Percentiles rank a stretch among this genome's conserved stretches.
phyloP scores from a whole-genome alignment of 2,888 invertebrate genomes.

The Caradrina clavipalpis region DNA sequence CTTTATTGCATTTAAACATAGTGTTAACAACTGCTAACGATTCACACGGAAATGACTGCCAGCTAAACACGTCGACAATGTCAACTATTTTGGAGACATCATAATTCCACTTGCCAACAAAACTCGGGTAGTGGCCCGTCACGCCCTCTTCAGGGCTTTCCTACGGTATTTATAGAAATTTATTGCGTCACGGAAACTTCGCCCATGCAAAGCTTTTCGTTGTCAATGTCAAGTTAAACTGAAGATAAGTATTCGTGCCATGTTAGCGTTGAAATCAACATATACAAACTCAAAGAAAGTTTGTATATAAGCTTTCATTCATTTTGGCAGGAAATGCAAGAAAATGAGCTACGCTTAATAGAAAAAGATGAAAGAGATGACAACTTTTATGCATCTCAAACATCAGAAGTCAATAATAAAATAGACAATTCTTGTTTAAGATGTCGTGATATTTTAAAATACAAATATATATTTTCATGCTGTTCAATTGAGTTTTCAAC shows the following conservation, averaged over 20 bases:
- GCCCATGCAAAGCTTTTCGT: slow-evolving; percentile 26
- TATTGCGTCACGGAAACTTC: slow-evolving; percentile 54
- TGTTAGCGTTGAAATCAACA: slow-evolving; percentile 15
- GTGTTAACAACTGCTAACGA: slow-evolving; percentile 48
- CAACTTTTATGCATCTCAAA: slow-evolving; percentile 1
- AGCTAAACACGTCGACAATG: slow-evolving; percentile 82
- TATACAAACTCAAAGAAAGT: background rate
- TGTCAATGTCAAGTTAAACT: slow-evolving; percentile 43
- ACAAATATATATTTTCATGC: slow-evolving; percentile 8
- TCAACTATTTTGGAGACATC: slow-evolving; percentile 82
- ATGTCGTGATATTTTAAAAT: slow-evolving; percentile 3
- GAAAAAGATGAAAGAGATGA: slow-evolving; percentile 10
- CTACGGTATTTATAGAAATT: slow-evolving; percentile 71
- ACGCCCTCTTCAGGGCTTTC: slow-evolving; percentile 77
- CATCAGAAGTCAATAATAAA: background rate
- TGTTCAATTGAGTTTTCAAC: slow-evolving; percentile 32
- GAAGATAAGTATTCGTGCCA: background rate
- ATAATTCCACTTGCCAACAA: slow-evolving; percentile 77
- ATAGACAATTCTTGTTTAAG: slow-evolving; percentile 2
- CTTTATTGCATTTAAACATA: slow-evolving; percentile 37
- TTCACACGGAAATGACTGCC: slow-evolving; percentile 78
- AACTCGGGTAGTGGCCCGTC: slow-evolving; percentile 67
- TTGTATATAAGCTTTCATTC: slow-evolving; percentile 11
- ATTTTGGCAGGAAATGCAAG: slow-evolving; percentile 3
- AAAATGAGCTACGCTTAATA: background rate